Conservation (phyloP, 2,113 vertebrate species). For the Orthonyx spaldingii region DNA sequence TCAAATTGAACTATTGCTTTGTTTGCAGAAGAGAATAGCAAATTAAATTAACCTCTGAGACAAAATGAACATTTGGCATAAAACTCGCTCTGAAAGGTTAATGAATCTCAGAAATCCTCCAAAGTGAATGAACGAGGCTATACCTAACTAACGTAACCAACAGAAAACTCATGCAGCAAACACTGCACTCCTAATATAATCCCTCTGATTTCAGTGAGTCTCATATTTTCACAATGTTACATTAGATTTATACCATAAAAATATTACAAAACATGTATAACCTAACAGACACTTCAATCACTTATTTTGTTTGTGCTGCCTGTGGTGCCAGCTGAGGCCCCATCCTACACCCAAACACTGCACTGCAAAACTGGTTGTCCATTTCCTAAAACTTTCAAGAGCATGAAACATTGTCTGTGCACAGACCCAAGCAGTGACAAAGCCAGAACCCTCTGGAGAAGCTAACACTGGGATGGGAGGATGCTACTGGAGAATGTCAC, state of each 20-base stretch:
- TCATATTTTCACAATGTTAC: not conserved
- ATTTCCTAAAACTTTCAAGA: not conserved
- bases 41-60: not conserved
- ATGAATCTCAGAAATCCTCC: not conserved
- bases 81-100: not conserved
- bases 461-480: rapidly evolving
- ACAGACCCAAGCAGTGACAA: not conserved
- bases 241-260: not conserved
- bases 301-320: not conserved
- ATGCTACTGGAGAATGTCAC: not conserved
- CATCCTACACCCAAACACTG: not conserved
- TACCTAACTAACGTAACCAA: not conserved
- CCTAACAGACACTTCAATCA: not conserved
- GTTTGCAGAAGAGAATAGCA: not conserved
- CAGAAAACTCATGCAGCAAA: not conserved
- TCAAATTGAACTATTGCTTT: not conserved
- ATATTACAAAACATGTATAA: not conserved
- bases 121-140: not conserved
- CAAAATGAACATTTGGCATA: not conserved
- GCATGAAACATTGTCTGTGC: rapidly evolving
- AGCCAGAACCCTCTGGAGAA: not conserved
- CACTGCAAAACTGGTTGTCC: no score
- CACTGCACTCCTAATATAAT: not conserved
- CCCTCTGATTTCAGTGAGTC: not conserved
- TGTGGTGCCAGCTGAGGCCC: no score